Base-by-base conservation (phyloP, 1,140 invertebrate species). In the Hylaeus volcanicus region DNA sequence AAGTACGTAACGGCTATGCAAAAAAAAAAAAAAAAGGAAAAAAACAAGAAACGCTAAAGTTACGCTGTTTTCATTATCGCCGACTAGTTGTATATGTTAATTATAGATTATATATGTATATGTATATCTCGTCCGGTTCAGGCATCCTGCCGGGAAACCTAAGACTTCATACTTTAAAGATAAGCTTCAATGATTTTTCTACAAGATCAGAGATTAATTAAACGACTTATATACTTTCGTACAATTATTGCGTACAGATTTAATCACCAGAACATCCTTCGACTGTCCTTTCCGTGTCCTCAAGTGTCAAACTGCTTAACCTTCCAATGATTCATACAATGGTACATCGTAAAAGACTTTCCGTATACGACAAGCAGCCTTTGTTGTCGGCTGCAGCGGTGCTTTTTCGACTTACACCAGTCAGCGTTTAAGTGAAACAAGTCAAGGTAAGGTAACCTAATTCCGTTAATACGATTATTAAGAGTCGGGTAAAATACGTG, bases 141-240 rank as follows among this genome's bases (percentile, higher is more conserved):
- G 60, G 51, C 37, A 71, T n/a, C 69, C 60, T 43, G 53, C 64
- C 51, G 51, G 83, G 45, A 37, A 14, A 39, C 56, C 51, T 79
- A 83, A 89, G 86, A 86, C 85, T 88, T 85, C n/a, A 61, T 53
- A 79, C 51, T 82, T 72, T 84, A 88, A 82, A 74, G 72, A 79
- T 85, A 71, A 75, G 79, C 74, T 80, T 72, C 69, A 73, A 83
- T 76, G 61, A 70, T 86, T 89, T 91, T 92, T 92, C 82, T 90
- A 90, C 84, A 79, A 81, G 26, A 79, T 43, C 70, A 41, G 39
- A 84, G 77, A 88, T 86, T 79, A 86, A 91, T 88, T 89, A 90
- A 91, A 90, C 26, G 53, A 79, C 82, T 91, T 92, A 78, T 90
- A 89, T 91, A 89, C 90, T 92, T 92, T 92, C 88, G 51, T 92